These are phyloP conservation scores for Thalassarche chlororhynchos DNA, from an alignment of 2,113 vertebrate species.

Conservation along the genomic window DNA sequence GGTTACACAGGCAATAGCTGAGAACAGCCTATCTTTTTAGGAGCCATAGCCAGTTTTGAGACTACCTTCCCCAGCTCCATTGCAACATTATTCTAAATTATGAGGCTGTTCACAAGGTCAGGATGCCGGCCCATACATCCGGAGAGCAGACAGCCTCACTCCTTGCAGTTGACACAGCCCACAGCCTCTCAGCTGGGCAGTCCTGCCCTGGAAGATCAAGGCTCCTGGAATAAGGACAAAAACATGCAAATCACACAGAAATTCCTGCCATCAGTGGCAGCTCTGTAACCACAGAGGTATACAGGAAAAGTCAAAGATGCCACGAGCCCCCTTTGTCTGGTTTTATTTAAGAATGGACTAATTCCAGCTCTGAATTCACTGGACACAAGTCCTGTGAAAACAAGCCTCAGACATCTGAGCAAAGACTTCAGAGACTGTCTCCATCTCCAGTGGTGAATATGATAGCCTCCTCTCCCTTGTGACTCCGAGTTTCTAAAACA, in stretches of 20 bases:
- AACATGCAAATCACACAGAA: accelerated
- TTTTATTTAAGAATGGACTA: neutral
- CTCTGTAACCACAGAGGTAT: neutral
- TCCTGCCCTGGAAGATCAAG: neutral
- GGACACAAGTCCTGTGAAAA: neutral
- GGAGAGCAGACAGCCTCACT: neutral
- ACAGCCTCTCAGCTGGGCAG: neutral
- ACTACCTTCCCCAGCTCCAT: neutral
- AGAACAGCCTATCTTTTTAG: neutral
- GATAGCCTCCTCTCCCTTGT: neutral
- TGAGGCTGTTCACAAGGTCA: neutral
- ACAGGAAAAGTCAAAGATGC: neutral
- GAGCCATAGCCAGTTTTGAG: neutral
- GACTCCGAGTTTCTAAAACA: constrained; percentile 2
- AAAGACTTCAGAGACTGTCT: neutral
- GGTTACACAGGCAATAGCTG: neutral
- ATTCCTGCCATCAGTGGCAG: neutral
- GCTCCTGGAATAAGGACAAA: neutral
- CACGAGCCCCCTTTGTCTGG: neutral
- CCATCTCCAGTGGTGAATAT: neutral
- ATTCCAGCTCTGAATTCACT: neutral
- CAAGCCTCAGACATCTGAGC: neutral
- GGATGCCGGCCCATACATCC: neutral
- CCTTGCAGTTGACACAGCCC: neutral
- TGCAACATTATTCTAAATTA: neutral